Percentiles rank a stretch among this genome's conserved stretches.
Conservation (phyloP, 2,888 invertebrate species). For the Microctonus aethiopoides region DNA sequence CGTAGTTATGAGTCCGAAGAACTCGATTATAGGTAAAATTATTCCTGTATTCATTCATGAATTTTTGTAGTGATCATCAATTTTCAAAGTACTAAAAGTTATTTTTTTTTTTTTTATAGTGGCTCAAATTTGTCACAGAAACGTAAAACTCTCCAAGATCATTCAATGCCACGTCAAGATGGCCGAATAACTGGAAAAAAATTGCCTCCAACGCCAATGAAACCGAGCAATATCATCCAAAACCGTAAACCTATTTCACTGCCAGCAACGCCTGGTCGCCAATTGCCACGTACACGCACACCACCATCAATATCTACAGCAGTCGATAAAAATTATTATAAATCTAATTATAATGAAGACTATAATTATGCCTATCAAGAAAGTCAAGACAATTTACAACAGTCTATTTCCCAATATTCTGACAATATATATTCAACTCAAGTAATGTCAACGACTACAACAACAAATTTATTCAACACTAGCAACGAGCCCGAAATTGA, state of each 20-base stretch:
- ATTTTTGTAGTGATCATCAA: neutral
- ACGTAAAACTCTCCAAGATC: conserved; percentile 55
- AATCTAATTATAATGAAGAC: conserved; percentile 74
- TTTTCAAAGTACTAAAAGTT: neutral
- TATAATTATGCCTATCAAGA: conserved; percentile 79
- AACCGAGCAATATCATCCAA: conserved; percentile 55
- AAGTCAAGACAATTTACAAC: conserved; percentile 74
- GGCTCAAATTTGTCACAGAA: conserved; percentile 49
- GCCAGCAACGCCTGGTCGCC: conserved; percentile 71
- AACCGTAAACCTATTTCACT: conserved; percentile 66
- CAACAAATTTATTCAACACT: neutral
- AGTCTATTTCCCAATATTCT: conserved; percentile 44
- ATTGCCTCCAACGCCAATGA: conserved; percentile 65
- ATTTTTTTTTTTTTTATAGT: conserved; percentile 35
- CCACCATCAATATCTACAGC: conserved; percentile 46
- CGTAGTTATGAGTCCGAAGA: conserved; percentile 63
- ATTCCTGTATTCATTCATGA: neutral
- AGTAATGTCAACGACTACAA: neutral
- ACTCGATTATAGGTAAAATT: conserved; percentile 57
- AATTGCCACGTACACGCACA: conserved; percentile 66
- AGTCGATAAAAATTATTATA: conserved; percentile 64
- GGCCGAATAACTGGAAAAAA: conserved; percentile 60
- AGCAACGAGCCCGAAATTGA: neutral
- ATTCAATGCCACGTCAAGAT: conserved; percentile 59
- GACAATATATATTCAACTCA: conserved; percentile 37